phyloP scores from a whole-genome alignment of 30 jellyfish, hydroid and myxozoan genomes.

The Aurelia aurita region DNA sequence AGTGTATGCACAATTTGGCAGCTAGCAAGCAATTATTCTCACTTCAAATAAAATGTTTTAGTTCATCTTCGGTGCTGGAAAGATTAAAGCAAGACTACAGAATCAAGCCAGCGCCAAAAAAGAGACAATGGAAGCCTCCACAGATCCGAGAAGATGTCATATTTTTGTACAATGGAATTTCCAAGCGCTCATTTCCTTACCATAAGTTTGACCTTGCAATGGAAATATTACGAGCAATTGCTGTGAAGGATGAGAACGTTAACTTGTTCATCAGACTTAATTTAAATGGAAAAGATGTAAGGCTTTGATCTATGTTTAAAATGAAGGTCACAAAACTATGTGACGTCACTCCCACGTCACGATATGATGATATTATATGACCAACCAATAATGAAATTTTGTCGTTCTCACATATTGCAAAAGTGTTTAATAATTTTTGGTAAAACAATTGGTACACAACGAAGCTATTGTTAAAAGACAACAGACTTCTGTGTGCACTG shows the following conservation, averaged over 20 bases:
- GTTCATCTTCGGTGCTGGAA: conserved; percentile 26
- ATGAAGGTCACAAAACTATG: too few relatives aligned
- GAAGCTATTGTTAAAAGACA: too few relatives aligned
- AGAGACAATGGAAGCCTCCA: conserved; percentile 32
- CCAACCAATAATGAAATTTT: too few relatives aligned
- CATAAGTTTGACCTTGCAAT: conserved; percentile 55
- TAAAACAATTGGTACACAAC: too few relatives aligned
- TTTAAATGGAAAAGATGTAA: conserved; percentile 43
- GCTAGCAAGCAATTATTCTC: not conserved
- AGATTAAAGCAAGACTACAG: conserved; percentile 46
- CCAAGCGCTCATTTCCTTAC: conserved; percentile 38
- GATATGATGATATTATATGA: too few relatives aligned
- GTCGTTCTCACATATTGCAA: too few relatives aligned
- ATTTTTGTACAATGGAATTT: conserved; percentile 32
- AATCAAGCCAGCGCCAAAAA: conserved; percentile 30
- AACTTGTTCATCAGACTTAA: conserved; percentile 30
- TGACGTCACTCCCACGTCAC: too few relatives aligned
- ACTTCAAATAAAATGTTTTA: conserved; percentile 2
- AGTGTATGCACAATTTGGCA: conserved; percentile 35
- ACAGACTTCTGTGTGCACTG: too few relatives aligned
- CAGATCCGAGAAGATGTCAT: conserved; percentile 36
- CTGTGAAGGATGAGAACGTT: conserved; percentile 59
- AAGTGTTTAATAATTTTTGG: too few relatives aligned
- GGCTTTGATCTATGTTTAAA: not conserved
- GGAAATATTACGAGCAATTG: conserved; percentile 49